Base-by-base conservation (phyloP, 1,140 invertebrate species). In the Thaumatotibia leucotreta region DNA sequence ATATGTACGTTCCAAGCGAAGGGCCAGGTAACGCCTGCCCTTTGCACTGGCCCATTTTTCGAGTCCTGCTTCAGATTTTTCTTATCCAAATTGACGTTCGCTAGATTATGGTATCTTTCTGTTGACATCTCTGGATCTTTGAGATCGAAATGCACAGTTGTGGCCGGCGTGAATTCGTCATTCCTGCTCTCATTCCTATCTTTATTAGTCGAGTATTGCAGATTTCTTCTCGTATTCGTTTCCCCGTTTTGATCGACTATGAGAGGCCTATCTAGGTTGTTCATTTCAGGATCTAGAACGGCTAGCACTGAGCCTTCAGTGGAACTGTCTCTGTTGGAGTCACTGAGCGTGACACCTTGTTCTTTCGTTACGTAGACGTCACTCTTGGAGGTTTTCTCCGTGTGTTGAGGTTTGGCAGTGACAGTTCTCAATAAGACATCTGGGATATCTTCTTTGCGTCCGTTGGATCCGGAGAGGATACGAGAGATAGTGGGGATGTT, bases 1-100 rank as follows among this genome's bases (percentile, higher is more conserved):
- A 98, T 95, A 77, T 98, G 97, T 10, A 98, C 92, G 70, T 97
- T 96, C 97, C 97, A 98, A 1, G 96, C 96, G 73, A 96, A 94
- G 0, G 94, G 93, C 95, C 95, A 96, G 0, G 94, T 95, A 10
- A 90, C 91, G 64, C 92, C 91, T 1, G 82, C 72, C 17, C 84
- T 79, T 65, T 88, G 84, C 0, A 91, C 75, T 0, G 83, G 82
- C 2, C 77, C 86, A 27, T 73, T 85, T 66, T 92, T 91, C 0
- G 80, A 58, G 64, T 91, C 83, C 45, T 91, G 86, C 63, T 88
- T 85, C 39, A 83, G 64, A 11, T 88, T 87, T 61, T 89, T 90
- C 67, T 90, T 89, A 75, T 92, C 89, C 1, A 83, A 89, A 79
- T 92, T 91, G 1, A 88, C 86, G 67, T 90, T 92, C 0, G 89